Conservation (phyloP, 1,140 invertebrate genomes). For the Drosophila bocqueti region DNA sequence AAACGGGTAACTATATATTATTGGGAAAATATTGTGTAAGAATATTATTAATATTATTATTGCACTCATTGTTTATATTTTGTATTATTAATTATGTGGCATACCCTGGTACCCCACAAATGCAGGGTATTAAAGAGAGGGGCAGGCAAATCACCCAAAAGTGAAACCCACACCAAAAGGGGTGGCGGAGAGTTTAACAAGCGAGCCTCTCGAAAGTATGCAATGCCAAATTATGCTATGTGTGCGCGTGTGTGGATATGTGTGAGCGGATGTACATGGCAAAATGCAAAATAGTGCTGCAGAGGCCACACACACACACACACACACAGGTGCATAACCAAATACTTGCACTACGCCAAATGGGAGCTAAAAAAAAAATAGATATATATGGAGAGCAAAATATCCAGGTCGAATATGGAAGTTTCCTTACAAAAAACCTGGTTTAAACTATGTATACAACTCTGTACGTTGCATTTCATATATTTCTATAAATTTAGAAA, state of each 20-base stretch:
- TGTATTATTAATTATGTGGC: too few species aligned
- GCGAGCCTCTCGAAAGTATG: constrained; percentile 63
- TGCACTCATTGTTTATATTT: too few species aligned
- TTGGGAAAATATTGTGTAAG: too few species aligned
- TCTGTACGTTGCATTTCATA: background rate
- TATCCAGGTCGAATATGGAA: background rate
- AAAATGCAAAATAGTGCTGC: constrained; percentile 49
- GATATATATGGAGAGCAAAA: background rate
- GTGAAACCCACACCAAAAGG: constrained; percentile 8
- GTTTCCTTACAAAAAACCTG: background rate
- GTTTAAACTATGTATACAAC: background rate
- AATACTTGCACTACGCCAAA: constrained; percentile 37
- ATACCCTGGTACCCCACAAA: background rate
- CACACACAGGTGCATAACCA: constrained; percentile 18
- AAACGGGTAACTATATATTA: too few species aligned
- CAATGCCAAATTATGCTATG: constrained; percentile 75
- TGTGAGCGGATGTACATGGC: constrained; percentile 30
- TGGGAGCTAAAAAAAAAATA: constrained; percentile 22
- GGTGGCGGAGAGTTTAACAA: constrained; percentile 5
- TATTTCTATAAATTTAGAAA: too few species aligned
- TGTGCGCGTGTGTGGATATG: constrained; percentile 10
- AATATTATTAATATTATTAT: too few species aligned
- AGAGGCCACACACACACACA: constrained; percentile 23
- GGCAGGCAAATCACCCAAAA: constrained; percentile 15
- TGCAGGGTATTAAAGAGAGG: constrained; percentile 1